Evolutionary conservation across 2,888 invertebrate genomes (phyloP).

Genomic region (Omphaloscelis lunosa): DNA sequence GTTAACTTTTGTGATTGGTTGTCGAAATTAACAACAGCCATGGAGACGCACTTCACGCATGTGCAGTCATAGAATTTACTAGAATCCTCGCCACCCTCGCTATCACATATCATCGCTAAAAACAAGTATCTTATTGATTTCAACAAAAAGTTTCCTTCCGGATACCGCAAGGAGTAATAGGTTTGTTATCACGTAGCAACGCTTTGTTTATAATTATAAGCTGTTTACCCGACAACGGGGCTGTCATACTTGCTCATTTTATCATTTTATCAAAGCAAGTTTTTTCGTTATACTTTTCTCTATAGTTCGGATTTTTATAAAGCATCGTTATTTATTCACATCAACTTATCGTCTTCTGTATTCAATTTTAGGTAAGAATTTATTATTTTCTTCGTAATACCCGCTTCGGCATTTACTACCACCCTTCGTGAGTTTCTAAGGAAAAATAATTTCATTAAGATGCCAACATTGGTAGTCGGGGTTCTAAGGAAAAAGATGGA

Average conservation of each 20-base stretch:
- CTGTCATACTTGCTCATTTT: constrained; percentile 61
- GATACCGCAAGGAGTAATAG: constrained; percentile 38
- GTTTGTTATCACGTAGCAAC: constrained; percentile 71
- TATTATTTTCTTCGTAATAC: constrained; percentile 44
- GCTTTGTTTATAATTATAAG: constrained; percentile 65
- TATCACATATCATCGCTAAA: neutral
- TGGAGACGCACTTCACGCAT: neutral
- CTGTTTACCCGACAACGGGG: constrained; percentile 68
- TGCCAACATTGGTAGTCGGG: constrained; percentile 10
- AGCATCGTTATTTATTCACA: constrained; percentile 58
- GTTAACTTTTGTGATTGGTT: neutral
- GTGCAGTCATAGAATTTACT: neutral
- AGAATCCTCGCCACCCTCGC: neutral
- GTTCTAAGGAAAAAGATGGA: constrained; percentile 10
- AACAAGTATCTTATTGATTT: constrained; percentile 58
- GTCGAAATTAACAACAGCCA: neutral
- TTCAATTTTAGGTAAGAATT: constrained; percentile 66
- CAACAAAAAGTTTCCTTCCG: constrained; percentile 38
- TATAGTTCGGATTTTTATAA: constrained; percentile 58
- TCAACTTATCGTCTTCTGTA: constrained; percentile 46
- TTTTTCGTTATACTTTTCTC: constrained; percentile 44
- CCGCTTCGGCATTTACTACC: constrained; percentile 24
- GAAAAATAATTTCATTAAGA: constrained; percentile 42
- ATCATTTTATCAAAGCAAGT: constrained; percentile 45
- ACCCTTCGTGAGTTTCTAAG: constrained; percentile 30